Conservation (phyloP, 2,113 vertebrate species). For the Melozone crissalis region DNA sequence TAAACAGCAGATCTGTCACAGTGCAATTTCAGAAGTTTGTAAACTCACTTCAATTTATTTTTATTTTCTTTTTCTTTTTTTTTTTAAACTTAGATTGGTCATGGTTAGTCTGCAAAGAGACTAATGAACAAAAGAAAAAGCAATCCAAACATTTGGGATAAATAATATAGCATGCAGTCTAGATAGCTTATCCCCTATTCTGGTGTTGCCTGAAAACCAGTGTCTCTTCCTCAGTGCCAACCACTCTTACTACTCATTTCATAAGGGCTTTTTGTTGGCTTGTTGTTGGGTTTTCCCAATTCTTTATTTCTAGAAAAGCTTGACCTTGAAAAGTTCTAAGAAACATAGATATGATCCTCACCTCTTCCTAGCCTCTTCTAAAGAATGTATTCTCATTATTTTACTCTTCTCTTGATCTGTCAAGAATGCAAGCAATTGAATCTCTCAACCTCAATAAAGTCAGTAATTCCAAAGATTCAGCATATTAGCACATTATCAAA, state of each 20-base stretch:
- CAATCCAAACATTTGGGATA: neutral
- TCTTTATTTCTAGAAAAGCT: neutral
- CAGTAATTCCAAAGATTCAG: neutral
- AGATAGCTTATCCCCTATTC: neutral
- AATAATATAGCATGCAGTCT: neutral
- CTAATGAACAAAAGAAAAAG: neutral
- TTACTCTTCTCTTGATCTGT: neutral
- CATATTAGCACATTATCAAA: neutral
- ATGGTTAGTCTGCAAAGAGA: neutral
- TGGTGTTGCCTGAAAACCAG: neutral
- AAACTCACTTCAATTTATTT: neutral
- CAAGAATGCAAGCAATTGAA: neutral
- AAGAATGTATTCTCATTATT: neutral
- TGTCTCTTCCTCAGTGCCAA: neutral
- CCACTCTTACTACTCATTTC: neutral
- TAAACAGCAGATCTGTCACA: neutral
- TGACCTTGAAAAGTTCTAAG: neutral
- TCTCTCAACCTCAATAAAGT: neutral
- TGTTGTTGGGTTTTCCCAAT: neutral
- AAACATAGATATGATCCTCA: neutral
- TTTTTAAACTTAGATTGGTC: neutral
- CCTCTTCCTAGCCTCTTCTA: neutral
- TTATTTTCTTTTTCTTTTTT: neutral
- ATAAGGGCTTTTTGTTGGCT: neutral
- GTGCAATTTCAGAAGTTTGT: neutral